phyloP scores from a whole-genome alignment of 1,140 invertebrate species.

The Metaphire vulgaris region DNA sequence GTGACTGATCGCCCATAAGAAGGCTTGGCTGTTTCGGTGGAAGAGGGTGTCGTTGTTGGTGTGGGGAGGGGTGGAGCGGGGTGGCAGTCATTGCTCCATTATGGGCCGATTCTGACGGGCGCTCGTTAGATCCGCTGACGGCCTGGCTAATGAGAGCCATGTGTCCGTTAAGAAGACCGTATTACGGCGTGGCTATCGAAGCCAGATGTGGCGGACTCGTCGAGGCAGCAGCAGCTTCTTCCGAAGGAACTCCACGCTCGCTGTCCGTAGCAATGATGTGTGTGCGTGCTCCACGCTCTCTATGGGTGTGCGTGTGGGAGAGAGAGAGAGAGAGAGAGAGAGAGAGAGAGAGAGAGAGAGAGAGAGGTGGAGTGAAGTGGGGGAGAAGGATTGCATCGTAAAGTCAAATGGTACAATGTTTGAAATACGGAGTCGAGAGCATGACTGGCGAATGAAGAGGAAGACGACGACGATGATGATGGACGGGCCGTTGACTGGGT shows the following conservation, averaged over 20 bases:
- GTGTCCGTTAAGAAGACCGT: background rate
- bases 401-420: no score
- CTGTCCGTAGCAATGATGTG: no score
- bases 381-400: conserved; percentile 6
- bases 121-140: background rate
- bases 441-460: no score
- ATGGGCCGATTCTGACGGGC: background rate
- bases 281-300: no score
- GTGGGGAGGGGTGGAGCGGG: background rate
- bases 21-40: no score
- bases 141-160: background rate
- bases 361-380: background rate
- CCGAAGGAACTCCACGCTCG: no score
- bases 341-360: conserved; percentile 12
- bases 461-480: no score
- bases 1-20: no score
- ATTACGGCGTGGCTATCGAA: background rate
- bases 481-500: no score
- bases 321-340: conserved; percentile 12
- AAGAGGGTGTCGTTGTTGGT: background rate
- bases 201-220: background rate
- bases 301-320: background rate
- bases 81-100: no score
- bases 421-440: no score
- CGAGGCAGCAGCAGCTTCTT: no score